Evolutionary conservation across 2,888 invertebrate genomes (phyloP).

Genomic region (Drosophila robusta): DNA sequence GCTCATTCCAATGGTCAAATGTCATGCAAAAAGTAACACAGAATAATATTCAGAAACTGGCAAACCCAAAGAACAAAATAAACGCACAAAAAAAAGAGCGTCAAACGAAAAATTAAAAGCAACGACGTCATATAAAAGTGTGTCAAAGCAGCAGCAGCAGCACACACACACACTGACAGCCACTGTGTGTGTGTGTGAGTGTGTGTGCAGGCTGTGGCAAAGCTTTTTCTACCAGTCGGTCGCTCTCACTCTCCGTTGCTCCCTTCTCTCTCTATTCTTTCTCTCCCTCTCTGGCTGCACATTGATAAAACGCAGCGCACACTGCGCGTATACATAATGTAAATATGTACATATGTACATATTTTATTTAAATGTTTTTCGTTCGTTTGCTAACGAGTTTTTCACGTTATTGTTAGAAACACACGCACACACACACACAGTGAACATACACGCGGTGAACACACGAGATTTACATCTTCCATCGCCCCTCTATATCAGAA

Average conservation of each 20-base stretch:
- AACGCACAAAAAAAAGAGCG: slow-evolving; percentile 52
- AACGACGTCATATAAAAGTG: slow-evolving; percentile 83
- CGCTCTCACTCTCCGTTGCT: slow-evolving; percentile 46
- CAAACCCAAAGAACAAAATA: slow-evolving; percentile 45
- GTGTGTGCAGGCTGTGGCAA: slow-evolving; percentile 29
- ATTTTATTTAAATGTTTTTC: slow-evolving; percentile 66
- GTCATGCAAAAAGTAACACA: slow-evolving; percentile 58
- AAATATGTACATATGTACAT: slow-evolving; percentile 16
- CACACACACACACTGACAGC: slow-evolving; percentile 30
- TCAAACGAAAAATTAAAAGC: slow-evolving; percentile 69
- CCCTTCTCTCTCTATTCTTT: slow-evolving; percentile 20
- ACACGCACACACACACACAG: slow-evolving; percentile 8
- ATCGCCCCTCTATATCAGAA: slow-evolving; percentile 33
- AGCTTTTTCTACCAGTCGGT: slow-evolving; percentile 61
- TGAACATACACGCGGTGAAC: not conserved
- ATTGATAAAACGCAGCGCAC: slow-evolving; percentile 69
- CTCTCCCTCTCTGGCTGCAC: slow-evolving; percentile 27
- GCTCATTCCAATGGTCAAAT: slow-evolving; percentile 70
- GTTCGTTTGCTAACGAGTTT: slow-evolving; percentile 72
- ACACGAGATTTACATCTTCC: slow-evolving; percentile 40
- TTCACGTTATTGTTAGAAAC: slow-evolving; percentile 61
- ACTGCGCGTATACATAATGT: slow-evolving; percentile 74
- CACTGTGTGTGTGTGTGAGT: slow-evolving; percentile 12
- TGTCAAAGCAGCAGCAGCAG: slow-evolving; percentile 77
- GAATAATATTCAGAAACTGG: slow-evolving; percentile 32